These are phyloP conservation scores for Apteryx owenii DNA, from an alignment of 2,113 vertebrate genomes.

Conservation along the genomic window DNA sequence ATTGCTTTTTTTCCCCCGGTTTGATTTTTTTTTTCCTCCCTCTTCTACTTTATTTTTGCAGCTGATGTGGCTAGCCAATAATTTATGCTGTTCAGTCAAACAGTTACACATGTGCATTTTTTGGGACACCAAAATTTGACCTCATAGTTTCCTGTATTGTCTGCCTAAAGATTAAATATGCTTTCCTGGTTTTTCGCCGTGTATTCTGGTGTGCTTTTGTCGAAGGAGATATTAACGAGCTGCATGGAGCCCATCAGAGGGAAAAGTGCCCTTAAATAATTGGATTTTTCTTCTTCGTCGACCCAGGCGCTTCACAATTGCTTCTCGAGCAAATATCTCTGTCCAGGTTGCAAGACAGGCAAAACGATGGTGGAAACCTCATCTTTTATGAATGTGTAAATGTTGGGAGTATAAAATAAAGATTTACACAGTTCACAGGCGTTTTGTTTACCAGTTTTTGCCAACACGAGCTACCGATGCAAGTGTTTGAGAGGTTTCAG, in stretches of 20 bases:
- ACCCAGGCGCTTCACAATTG: not conserved
- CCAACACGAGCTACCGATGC: not conserved
- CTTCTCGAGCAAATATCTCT: not conserved
- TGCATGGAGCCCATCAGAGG: not conserved
- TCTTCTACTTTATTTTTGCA: slow-evolving; percentile 62
- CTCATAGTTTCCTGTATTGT: not conserved
- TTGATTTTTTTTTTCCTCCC: not conserved
- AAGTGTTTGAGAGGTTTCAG: not conserved
- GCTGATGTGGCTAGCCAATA: not conserved
- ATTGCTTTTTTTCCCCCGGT: slow-evolving; percentile 12
- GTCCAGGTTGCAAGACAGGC: not conserved
- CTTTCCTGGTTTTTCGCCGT: not conserved
- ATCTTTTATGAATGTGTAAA: slow-evolving; percentile 1
- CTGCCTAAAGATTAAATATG: not conserved
- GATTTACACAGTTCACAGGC: not conserved
- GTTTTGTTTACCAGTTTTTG: not conserved
- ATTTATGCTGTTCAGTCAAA: not conserved
- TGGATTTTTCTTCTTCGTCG: not conserved
- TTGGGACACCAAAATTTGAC: not conserved
- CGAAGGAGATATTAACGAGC: not conserved
- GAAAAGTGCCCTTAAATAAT: slow-evolving; percentile 8
- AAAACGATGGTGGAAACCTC: not conserved
- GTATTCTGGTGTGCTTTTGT: not conserved
- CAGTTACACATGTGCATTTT: not conserved
- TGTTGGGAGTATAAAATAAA: not conserved